Evolutionary conservation across 2,113 vertebrate genomes (phyloP), one percentile per base, ranked within the genome.

Genomic region (Onychostoma macrolepis): DNA sequence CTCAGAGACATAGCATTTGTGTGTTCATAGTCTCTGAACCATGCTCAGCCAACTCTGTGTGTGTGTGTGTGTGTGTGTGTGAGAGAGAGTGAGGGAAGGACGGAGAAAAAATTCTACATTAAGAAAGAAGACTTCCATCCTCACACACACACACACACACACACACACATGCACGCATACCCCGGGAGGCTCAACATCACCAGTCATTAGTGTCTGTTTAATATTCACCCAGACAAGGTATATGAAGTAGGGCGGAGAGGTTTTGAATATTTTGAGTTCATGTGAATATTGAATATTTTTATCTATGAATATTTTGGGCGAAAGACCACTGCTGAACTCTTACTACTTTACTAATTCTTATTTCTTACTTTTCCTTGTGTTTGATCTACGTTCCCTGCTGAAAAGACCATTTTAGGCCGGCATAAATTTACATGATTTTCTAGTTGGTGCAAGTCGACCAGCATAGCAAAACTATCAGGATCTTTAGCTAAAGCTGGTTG

Each of bases 21-120:
- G 90, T 90, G 9, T 85, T 85, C 38, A 85, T 33, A 86, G 72
- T 69, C 80, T 89, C 84, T 84, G 56, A 90, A 80, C 90, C 90
- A 56, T 81, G 45, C 28, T 53, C 79, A 84, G 87, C 84, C 85
- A 81, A 89, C 72, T 88, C 65, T 89, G 84, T 45, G 12, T 1
- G 6, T n/a, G 24, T 41, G 33, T 38, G 13, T 33, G 65, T 15
- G 63, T 28, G 63, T 65, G n/a, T 15, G 61, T 12, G 61, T 28
- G 61, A 28, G 61, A 12, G 61, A 6, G 61, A 12, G 61, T 28
- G 21, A 33, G 6, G 0, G 10, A 24, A 2, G 21, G 11, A 26
- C 6, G 12, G 4, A 8, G 12, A 17, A 75, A 43, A 43, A 1
- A 61, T 38, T 6, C 21, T 28, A 58, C 69, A 30, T 69, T 74